Evolutionary conservation across 2,888 invertebrate species (phyloP).

Genomic region (Phortica okadai): DNA sequence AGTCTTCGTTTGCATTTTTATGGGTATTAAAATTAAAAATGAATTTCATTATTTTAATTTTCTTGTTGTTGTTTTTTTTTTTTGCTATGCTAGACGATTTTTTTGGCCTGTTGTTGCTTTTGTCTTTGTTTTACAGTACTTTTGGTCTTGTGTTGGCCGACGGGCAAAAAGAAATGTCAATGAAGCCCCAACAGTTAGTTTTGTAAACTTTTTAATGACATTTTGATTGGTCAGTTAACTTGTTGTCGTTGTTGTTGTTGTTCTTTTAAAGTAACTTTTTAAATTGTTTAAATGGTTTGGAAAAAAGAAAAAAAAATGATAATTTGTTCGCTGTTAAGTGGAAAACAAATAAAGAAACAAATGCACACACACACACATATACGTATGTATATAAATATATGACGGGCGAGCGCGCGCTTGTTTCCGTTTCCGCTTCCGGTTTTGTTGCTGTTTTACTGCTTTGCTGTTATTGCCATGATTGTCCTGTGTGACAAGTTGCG

Average conservation of each 20-base stretch:
- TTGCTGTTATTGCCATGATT: background rate
- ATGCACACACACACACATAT: background rate
- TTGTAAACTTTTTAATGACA: conserved; percentile 46
- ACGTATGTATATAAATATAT: background rate
- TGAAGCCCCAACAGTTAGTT: background rate
- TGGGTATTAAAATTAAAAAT: conserved; percentile 68
- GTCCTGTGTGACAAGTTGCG: background rate
- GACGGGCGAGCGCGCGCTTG: conserved; percentile 9
- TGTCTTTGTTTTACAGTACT: conserved; percentile 10
- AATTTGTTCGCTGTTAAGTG: conserved; percentile 35
- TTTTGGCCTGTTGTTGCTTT: conserved; percentile 26
- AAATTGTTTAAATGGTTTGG: background rate
- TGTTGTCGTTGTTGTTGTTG: background rate
- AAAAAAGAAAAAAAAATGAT: too few species aligned
- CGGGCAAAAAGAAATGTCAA: conserved; percentile 17
- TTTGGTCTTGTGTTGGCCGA: conserved; percentile 47
- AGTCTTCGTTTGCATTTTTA: conserved; percentile 71
- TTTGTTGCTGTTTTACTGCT: background rate
- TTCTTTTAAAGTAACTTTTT: background rate
- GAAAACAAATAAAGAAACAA: background rate
- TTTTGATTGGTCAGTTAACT: conserved; percentile 43
- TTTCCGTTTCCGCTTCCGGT: conserved; percentile 25
- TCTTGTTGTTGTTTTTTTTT: conserved; percentile 40
- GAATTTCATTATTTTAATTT: conserved; percentile 64
- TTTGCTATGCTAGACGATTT: conserved; percentile 45